Conservation (phyloP, 2,888 invertebrate species). For the Busseola fusca region DNA sequence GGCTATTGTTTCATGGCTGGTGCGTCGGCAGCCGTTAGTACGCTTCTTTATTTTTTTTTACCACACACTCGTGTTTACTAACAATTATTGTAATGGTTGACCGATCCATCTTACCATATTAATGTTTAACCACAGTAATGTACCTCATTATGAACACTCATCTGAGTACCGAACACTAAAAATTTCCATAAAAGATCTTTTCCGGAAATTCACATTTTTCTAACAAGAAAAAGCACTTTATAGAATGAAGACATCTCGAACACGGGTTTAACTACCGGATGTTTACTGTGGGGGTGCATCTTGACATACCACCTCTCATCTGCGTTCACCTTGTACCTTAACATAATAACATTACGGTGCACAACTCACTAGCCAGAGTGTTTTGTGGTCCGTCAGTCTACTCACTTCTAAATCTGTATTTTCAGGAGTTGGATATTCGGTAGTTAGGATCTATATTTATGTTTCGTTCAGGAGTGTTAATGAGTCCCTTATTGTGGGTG, state of each 20-base stretch:
- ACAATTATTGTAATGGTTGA: slow-evolving; percentile 68
- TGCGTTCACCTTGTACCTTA: slow-evolving; percentile 47
- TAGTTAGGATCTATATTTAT: slow-evolving; percentile 66
- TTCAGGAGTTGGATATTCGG: slow-evolving; percentile 64
- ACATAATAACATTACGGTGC: slow-evolving; percentile 40
- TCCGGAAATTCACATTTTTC: slow-evolving; percentile 63
- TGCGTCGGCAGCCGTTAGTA: slow-evolving; percentile 73
- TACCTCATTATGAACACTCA: slow-evolving; percentile 27
- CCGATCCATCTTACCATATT: slow-evolving; percentile 57
- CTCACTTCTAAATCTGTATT: slow-evolving; percentile 62
- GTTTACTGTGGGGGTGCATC: slow-evolving; percentile 68
- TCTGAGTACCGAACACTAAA: slow-evolving; percentile 52
- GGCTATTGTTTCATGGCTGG: slow-evolving; percentile 78
- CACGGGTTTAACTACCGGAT: slow-evolving; percentile 75
- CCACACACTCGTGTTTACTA: slow-evolving; percentile 61
- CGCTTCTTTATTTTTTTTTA: slow-evolving; percentile 51
- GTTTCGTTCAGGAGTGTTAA: slow-evolving; percentile 66
- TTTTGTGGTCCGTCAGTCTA: slow-evolving; percentile 23
- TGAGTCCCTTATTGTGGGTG: slow-evolving; percentile 64
- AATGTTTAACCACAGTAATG: slow-evolving; percentile 48
- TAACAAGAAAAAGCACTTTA: slow-evolving; percentile 78
- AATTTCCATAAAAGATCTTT: slow-evolving; percentile 43
- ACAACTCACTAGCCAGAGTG: slow-evolving; percentile 27
- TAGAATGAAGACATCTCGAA: slow-evolving; percentile 69
- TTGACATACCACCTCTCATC: slow-evolving; percentile 32